A percentile compares a stretch with the other conserved stretches of the same genome.
These are phyloP conservation scores for Phlogophora meticulosa DNA, from an alignment of 2,888 invertebrate species.

Conservation along the genomic window DNA sequence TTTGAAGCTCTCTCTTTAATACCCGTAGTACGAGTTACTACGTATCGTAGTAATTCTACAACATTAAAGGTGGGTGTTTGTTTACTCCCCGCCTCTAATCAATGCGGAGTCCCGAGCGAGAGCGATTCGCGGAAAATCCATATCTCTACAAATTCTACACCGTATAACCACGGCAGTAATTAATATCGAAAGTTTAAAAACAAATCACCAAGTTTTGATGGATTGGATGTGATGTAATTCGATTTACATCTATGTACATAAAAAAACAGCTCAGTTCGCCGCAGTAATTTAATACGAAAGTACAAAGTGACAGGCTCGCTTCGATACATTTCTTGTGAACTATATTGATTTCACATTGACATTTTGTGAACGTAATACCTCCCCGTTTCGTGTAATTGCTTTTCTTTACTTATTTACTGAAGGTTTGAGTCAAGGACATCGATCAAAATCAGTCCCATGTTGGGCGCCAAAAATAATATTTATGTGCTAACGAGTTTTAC, in stretches of 20 bases:
- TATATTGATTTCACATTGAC: slow-evolving; percentile 61
- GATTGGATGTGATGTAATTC: slow-evolving; percentile 48
- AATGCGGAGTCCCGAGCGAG: slow-evolving; percentile 29
- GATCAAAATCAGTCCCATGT: slow-evolving; percentile 54
- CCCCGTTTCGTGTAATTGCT: slow-evolving; percentile 55
- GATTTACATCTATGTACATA: slow-evolving; percentile 41
- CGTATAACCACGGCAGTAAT: slow-evolving; percentile 31
- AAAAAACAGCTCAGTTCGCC: slow-evolving; percentile 27
- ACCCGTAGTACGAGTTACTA: slow-evolving; percentile 59
- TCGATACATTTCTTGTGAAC: slow-evolving; percentile 53
- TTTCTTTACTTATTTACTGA: slow-evolving; percentile 57
- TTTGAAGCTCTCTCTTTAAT: slow-evolving; percentile 10
- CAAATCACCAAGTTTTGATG: slow-evolving; percentile 59
- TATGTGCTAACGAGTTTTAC: slow-evolving; percentile 35
- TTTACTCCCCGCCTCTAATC: slow-evolving; percentile 61
- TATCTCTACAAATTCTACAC: slow-evolving; percentile 39
- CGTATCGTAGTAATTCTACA: slow-evolving; percentile 59
- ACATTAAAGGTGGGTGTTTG: slow-evolving; percentile 66
- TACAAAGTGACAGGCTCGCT: slow-evolving; percentile 42
- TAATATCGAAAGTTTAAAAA: slow-evolving; percentile 51
- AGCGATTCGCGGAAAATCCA: slow-evolving; percentile 42
- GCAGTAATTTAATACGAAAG: slow-evolving; percentile 45
- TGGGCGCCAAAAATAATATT: slow-evolving; percentile 62
- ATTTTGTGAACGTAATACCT: slow-evolving; percentile 55
- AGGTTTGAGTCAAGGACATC: slow-evolving; percentile 42